These are phyloP conservation scores for Tromatobia lineatoria DNA, from an alignment of 2,888 invertebrate genomes.

Conservation along the genomic window DNA sequence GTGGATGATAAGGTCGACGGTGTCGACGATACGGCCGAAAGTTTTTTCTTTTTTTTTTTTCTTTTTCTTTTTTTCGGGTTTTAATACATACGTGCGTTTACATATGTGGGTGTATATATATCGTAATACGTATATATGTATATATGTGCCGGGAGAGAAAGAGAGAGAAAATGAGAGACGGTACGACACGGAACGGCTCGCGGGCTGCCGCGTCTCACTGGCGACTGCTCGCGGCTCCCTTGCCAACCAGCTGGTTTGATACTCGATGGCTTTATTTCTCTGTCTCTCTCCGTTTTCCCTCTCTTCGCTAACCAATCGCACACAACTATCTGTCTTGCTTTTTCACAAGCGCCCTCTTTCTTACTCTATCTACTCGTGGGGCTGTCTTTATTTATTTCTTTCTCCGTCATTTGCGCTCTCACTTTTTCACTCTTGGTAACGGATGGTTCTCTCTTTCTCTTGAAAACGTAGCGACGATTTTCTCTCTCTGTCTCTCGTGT, in stretches of 20 bases:
- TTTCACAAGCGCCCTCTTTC: conserved; percentile 21
- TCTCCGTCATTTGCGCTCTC: conserved; percentile 53
- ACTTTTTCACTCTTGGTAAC: conserved; percentile 34
- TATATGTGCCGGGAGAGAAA: conserved; percentile 61
- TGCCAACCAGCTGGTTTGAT: conserved; percentile 82
- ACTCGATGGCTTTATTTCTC: conserved; percentile 74
- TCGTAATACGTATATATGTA: conserved; percentile 32
- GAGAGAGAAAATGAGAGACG: conserved; percentile 66
- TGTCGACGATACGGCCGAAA: background rate
- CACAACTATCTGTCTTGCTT: conserved; percentile 60
- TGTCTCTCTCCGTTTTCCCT: conserved; percentile 48
- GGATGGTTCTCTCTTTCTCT: conserved; percentile 37
- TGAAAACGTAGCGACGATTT: no score
- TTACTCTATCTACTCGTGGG: conserved; percentile 33
- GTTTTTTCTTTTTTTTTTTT: background rate
- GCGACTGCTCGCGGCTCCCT: conserved; percentile 81
- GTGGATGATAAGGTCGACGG: background rate
- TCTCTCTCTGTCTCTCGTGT: conserved; percentile 47
- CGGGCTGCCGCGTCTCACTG: conserved; percentile 84
- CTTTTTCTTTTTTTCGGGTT: background rate
- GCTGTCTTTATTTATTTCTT: conserved; percentile 43
- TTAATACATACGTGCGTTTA: conserved; percentile 15
- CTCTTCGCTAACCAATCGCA: conserved; percentile 24
- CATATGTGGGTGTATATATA: conserved; percentile 24
- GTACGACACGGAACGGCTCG: conserved; percentile 75